These are phyloP conservation scores for Melieria picta DNA, from an alignment of 2,888 invertebrate genomes.

Conservation along the genomic window DNA sequence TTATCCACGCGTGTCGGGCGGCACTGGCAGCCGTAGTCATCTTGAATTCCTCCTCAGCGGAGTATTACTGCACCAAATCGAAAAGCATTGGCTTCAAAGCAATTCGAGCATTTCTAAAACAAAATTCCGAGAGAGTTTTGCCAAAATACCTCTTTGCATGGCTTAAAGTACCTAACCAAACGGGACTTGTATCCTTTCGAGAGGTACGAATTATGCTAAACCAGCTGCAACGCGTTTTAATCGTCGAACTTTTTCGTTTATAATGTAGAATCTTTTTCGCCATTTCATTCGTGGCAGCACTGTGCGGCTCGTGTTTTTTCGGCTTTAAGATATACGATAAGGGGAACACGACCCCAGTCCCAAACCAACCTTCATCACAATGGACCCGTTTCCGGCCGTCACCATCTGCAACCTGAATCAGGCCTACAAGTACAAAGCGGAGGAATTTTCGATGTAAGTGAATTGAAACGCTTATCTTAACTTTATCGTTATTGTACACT, in stretches of 20 bases:
- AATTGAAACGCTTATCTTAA: no score
- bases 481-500: constrained; percentile 40
- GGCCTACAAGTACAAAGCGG: constrained; percentile 72
- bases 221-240: not conserved
- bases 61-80: constrained; percentile 85
- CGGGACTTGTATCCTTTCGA: constrained; percentile 72
- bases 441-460: constrained; percentile 57
- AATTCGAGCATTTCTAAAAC: not conserved
- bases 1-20: constrained; percentile 69
- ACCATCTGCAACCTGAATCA: constrained; percentile 86
- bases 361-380: constrained; percentile 71
- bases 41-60: constrained; percentile 75
- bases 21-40: constrained; percentile 78
- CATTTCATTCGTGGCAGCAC: constrained; percentile 72
- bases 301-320: constrained; percentile 74
- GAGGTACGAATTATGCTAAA: constrained; percentile 67
- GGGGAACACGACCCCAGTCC: constrained; percentile 77
- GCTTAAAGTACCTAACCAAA: constrained; percentile 78
- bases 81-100: constrained; percentile 66
- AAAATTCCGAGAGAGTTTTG: constrained; percentile 47
- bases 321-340: constrained; percentile 76
- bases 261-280: constrained; percentile 73
- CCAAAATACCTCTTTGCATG: constrained; percentile 75
- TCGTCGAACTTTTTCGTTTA: constrained; percentile 15
- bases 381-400: constrained; percentile 81